phyloP scores from a whole-genome alignment of 2,888 invertebrate species.

The Eustalomyia histrio region DNA sequence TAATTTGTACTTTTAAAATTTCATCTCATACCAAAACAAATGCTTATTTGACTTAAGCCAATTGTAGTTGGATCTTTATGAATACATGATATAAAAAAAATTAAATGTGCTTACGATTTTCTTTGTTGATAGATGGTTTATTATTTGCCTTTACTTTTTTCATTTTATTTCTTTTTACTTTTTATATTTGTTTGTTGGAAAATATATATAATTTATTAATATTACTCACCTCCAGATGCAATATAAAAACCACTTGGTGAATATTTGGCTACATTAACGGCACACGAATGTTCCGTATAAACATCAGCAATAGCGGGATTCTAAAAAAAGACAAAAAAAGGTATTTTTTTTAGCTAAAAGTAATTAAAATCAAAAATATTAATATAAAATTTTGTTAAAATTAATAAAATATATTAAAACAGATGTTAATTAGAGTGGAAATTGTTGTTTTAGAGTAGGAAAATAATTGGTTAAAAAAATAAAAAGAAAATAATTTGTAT shows the following conservation, averaged over 20 bases:
- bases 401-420: background rate
- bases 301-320: constrained; percentile 96
- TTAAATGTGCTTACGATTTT: background rate
- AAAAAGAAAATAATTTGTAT: too few species aligned
- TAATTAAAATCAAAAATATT: background rate
- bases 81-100: too few species aligned
- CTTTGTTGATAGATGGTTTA: background rate
- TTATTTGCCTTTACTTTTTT: background rate
- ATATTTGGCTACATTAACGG: constrained; percentile 98
- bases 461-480: too few species aligned
- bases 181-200: background rate
- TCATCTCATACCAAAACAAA: too few species aligned
- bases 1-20: too few species aligned
- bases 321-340: constrained; percentile 77
- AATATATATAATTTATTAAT: background rate
- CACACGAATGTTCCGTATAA: constrained; percentile 97
- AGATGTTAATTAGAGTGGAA: background rate
- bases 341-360: constrained; percentile 43
- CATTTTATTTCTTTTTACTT: constrained; percentile 22
- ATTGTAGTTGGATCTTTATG: too few species aligned
- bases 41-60: too few species aligned
- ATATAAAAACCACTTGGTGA: constrained; percentile 99
- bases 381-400: background rate
- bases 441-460: too few species aligned
- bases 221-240: constrained; percentile 93